phyloP scores from a whole-genome alignment of 2,113 vertebrate genomes.

The Melanostigma gelatinosum region DNA sequence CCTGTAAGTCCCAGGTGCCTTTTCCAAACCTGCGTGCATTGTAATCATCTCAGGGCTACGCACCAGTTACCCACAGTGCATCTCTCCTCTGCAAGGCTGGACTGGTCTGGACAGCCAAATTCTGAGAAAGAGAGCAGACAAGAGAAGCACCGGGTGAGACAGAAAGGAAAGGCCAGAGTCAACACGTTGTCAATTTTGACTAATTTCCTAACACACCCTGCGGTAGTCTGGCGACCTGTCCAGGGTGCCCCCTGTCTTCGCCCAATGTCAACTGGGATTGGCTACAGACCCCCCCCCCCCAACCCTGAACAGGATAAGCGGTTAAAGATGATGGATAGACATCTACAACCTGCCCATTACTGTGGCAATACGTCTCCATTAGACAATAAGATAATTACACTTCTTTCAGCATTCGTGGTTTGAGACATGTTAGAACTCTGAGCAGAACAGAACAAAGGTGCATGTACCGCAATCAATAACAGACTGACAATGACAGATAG shows the following conservation, averaged over 20 bases:
- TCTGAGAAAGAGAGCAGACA: constrained; percentile 10
- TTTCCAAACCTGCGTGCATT: constrained; percentile 64
- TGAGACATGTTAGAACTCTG: neutral
- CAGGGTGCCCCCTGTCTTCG: neutral
- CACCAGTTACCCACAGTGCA: constrained; percentile 41
- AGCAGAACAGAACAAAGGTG: neutral
- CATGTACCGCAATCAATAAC: neutral
- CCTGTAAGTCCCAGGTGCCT: constrained; percentile 55
- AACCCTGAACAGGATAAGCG: too few species aligned
- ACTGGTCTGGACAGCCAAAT: constrained; percentile 44
- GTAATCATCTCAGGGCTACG: constrained; percentile 61
- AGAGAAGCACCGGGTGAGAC: constrained; percentile 11
- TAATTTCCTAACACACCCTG: constrained; percentile 4
- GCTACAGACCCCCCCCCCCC: too few species aligned
- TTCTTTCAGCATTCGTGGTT: neutral
- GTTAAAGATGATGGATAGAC: too few species aligned
- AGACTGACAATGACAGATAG: constrained; percentile 22
- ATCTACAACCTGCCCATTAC: neutral
- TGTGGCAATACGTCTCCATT: neutral
- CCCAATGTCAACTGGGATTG: neutral
- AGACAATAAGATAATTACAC: neutral
- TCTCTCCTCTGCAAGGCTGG: constrained; percentile 45
- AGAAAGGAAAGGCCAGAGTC: constrained; percentile 17
- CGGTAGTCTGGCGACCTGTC: neutral
- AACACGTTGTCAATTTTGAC: constrained; percentile 4